These are phyloP conservation scores for Calephelis virginiensis DNA, from an alignment of 1,140 invertebrate species.

Conservation along the genomic window DNA sequence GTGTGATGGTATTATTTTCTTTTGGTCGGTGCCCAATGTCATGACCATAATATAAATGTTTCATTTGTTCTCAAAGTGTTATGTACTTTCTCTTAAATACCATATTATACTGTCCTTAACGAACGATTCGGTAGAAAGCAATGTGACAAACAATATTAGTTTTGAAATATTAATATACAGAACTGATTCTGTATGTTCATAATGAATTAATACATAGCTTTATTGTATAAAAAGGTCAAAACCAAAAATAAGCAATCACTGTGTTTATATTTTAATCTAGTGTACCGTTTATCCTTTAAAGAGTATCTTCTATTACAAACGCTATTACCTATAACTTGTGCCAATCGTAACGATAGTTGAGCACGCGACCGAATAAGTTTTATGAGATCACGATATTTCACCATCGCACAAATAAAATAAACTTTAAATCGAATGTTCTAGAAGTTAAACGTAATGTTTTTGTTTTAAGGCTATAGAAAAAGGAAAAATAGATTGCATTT, in stretches of 20 bases:
- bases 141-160: too few species aligned
- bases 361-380: conserved; percentile 12
- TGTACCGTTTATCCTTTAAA: neutral
- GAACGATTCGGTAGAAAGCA: too few species aligned
- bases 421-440: conserved; percentile 10
- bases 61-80: too few species aligned
- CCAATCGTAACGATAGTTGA: conserved; percentile 7
- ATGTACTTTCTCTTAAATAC: too few species aligned
- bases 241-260: conserved; percentile 9
- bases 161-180: neutral
- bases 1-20: too few species aligned
- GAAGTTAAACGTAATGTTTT: neutral
- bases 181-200: too few species aligned
- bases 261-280: conserved; percentile 10
- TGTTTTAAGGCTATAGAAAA: neutral
- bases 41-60: too few species aligned
- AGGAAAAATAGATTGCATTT: too few species aligned
- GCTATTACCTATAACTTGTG: conserved; percentile 11
- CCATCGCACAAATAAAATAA: conserved; percentile 11
- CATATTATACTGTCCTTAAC: too few species aligned
- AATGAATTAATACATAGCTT: neutral
- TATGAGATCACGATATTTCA: conserved; percentile 17
- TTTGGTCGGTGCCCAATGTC: too few species aligned
- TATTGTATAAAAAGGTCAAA: neutral
- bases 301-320: conserved; percentile 10